Evolutionary conservation across 2,113 vertebrate species (phyloP), one percentile per base, ranked within the genome.

Genomic region (Phyllostomus discolor): DNA sequence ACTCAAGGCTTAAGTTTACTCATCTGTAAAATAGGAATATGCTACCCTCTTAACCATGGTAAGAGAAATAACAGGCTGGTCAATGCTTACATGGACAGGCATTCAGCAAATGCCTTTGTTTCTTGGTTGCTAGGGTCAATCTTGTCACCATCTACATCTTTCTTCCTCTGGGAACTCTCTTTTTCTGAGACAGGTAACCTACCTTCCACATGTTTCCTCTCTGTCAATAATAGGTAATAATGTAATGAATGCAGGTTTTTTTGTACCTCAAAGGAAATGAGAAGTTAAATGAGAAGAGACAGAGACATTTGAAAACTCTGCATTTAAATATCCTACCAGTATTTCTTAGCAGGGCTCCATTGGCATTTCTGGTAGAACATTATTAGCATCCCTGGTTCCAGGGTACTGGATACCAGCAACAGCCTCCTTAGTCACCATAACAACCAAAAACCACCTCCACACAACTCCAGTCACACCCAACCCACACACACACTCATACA

Each of bases 21-120:
- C 85, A 79, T 86, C 90, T 75, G 81, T 92, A 70, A 90, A 95
- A 88, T 28, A 66, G 75, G 69, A 59, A 59, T 54, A 72, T 9
- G 33, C 33, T 28, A 31, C 80, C 35, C 35, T 43, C 8, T 70
- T 73, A 59, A 46, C 26, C 28, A 1, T 28, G 33, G 22, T 69
- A 15, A 75, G 82, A 75, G 50, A 52, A 9, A 2, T 7, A 20
- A 46, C 1, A 20, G 43, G 10, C 46, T 84, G 57, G 72, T 46
- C n/a, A 10, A 14, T 2, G 5, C 41, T 35, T n/a, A 3, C 7
- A 7, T 2, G 12, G 54, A 41, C 26, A 80, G 67, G 52, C 8
- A 12, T 43, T 81, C 50, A 62, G 16, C 50, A 76, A 22, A 35
- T 28, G 5, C 10, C 66, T 50, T 33, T 59, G 33, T 17, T 50